Percentiles rank a stretch among this genome's conserved stretches.
Conservation (phyloP, 53 echinoderm and acorn worm genomes). For the Actinopyga echinites region DNA sequence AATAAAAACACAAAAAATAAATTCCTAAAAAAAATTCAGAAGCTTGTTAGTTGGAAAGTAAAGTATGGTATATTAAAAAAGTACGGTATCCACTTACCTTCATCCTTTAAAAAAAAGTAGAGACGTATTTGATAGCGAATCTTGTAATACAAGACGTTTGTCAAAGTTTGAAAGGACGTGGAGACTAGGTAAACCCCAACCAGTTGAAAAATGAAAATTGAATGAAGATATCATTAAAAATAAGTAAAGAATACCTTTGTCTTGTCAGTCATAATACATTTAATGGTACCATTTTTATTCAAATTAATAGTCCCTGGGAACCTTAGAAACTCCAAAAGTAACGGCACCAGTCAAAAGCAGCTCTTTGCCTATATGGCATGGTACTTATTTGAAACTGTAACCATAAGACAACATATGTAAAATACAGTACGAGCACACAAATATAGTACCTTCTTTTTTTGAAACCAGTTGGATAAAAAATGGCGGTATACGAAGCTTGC, state of each 20-base stretch:
- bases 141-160: no score
- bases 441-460: not conserved
- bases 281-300: constrained; percentile 32
- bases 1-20: no score
- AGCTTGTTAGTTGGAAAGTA: no score
- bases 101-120: no score
- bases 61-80: no score
- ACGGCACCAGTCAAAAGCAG: constrained; percentile 1
- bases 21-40: no score
- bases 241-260: not conserved
- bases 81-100: no score
- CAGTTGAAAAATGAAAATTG: no score
- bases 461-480: constrained; percentile 3
- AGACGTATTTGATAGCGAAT: no score
- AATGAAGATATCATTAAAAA: no score
- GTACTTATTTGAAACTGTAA: constrained; percentile 14
- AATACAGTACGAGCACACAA: not conserved
- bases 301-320: constrained; percentile 34
- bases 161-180: no score
- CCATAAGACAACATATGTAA: constrained; percentile 8
- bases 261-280: constrained; percentile 28
- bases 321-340: constrained; percentile 21
- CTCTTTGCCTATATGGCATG: not conserved
- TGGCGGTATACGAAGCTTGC: constrained; percentile 2
- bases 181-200: no score